Percentiles rank a stretch among this genome's conserved stretches.
Conservation (phyloP, 1,140 invertebrate species). For the Philaenus spumarius region DNA sequence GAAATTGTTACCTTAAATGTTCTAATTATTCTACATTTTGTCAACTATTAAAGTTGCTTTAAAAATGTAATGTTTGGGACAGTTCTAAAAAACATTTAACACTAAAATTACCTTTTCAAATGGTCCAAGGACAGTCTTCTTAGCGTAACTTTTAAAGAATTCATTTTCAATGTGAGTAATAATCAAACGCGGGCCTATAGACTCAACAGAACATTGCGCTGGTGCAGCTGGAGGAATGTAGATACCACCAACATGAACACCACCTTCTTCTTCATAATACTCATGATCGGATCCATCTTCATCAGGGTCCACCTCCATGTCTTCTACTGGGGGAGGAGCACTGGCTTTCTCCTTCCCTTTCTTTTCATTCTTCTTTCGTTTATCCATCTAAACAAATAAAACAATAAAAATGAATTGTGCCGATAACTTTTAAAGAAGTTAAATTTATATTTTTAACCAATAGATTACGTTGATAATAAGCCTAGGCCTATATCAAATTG, state of each 20-base stretch:
- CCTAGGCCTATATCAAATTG: too few relatives aligned
- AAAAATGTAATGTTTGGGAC: too few relatives aligned
- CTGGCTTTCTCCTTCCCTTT: not conserved
- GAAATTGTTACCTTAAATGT: not conserved
- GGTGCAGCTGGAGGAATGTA: constrained; percentile 80
- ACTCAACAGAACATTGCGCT: constrained; percentile 55
- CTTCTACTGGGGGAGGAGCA: not conserved
- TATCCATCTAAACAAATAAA: too few relatives aligned
- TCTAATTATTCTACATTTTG: not conserved
- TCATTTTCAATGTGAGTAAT: constrained; percentile 88
- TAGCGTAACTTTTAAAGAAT: constrained; percentile 98
- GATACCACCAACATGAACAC: constrained; percentile 61
- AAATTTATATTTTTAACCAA: too few relatives aligned
- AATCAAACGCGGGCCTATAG: constrained; percentile 71
- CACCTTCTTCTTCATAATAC: constrained; percentile 29
- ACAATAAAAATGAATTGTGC: too few relatives aligned
- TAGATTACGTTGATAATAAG: too few relatives aligned
- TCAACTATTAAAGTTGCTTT: too few relatives aligned
- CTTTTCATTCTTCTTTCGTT: too few relatives aligned
- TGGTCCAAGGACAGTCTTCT: constrained; percentile 66
- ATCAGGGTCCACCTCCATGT: not conserved
- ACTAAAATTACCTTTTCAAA: constrained; percentile 65
- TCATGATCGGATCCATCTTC: constrained; percentile 7
- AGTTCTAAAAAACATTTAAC: too few relatives aligned
- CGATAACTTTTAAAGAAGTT: too few relatives aligned